Evolutionary conservation across 2,113 vertebrate genomes (phyloP).

Genomic region (Pterocles gutturalis): DNA sequence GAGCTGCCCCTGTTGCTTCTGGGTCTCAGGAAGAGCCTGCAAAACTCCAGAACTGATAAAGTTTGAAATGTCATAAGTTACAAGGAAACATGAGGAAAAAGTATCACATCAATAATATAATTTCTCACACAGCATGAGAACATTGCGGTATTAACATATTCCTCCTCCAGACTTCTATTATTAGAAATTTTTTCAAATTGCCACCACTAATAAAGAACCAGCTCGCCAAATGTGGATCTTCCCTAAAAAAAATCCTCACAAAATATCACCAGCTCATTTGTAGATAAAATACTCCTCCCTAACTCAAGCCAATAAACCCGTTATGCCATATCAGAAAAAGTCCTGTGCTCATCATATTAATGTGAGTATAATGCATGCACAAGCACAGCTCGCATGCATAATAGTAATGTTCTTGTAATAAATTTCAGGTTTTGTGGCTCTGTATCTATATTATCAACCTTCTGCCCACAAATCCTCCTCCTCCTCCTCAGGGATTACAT

Average conservation of each 20-base stretch:
- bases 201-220: neutral
- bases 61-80: neutral
- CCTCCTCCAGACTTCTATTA: neutral
- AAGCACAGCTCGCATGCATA: neutral
- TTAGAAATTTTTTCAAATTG: neutral
- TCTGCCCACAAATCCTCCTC: conserved; percentile 15
- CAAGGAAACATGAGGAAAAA: neutral
- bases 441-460: neutral
- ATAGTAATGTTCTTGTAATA: neutral
- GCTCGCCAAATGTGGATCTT: neutral
- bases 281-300: neutral
- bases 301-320: neutral
- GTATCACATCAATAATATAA: neutral
- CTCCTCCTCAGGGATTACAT: conserved; percentile 16
- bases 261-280: neutral
- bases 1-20: neutral
- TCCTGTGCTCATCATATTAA: neutral
- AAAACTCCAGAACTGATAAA: neutral
- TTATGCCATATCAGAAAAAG: neutral
- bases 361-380: conserved; percentile 22
- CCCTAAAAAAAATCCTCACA: neutral
- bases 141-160: neutral
- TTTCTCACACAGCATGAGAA: neutral
- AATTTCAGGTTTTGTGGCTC: conserved; percentile 15
- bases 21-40: neutral